These are phyloP conservation scores for Poicephalus meyeri DNA, from an alignment of 2,113 vertebrate species.

Conservation along the genomic window DNA sequence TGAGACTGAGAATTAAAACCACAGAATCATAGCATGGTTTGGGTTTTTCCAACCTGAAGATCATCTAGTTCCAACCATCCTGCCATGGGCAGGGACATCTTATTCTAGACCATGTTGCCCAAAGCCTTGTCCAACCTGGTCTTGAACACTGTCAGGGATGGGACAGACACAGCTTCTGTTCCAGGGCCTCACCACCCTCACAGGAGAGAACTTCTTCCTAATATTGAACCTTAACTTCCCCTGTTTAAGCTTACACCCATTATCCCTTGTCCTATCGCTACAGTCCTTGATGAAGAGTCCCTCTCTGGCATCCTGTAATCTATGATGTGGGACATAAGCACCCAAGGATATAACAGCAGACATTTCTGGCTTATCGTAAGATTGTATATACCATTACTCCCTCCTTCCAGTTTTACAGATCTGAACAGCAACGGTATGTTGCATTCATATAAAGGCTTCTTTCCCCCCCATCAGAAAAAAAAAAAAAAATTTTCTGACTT, in stretches of 20 bases:
- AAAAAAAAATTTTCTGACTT: background rate
- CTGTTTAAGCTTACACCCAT: background rate
- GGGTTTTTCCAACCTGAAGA: background rate
- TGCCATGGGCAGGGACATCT: background rate
- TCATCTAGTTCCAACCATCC: background rate
- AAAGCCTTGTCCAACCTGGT: background rate
- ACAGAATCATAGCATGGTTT: background rate
- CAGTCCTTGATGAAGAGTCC: background rate
- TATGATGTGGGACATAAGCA: background rate
- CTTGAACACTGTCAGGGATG: background rate
- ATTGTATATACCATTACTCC: background rate
- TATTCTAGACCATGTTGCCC: background rate
- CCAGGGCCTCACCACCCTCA: background rate
- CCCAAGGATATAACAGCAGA: background rate
- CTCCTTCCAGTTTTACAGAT: background rate
- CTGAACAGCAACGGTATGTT: background rate
- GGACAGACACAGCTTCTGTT: background rate
- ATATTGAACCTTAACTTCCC: background rate
- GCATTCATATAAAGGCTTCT: background rate
- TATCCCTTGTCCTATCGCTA: background rate
- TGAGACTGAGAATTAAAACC: background rate
- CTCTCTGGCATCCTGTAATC: background rate
- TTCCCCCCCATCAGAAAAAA: background rate
- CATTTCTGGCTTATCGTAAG: background rate
- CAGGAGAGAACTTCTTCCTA: background rate